These are phyloP conservation scores for Lagria hirta DNA, from an alignment of 2,888 invertebrate species.

Conservation along the genomic window DNA sequence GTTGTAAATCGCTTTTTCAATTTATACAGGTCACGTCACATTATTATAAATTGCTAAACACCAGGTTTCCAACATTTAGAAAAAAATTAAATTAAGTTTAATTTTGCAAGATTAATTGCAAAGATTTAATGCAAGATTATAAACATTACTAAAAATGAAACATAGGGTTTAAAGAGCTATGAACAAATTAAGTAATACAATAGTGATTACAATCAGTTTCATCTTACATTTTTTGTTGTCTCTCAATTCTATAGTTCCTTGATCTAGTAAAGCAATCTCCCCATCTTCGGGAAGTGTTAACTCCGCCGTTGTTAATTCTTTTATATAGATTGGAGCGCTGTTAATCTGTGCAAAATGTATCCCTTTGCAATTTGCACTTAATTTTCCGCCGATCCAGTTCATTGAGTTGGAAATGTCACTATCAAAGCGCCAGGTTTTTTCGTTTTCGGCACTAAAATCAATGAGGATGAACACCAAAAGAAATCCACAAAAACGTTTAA, in stretches of 20 bases:
- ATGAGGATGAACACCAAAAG: slow-evolving; percentile 1
- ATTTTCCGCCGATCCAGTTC: slow-evolving; percentile 11
- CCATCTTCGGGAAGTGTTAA: slow-evolving; percentile 55
- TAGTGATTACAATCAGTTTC: no score
- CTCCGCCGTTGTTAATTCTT: slow-evolving; percentile 34
- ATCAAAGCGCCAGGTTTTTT: slow-evolving; percentile 7
- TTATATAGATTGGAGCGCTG: slow-evolving; percentile 24
- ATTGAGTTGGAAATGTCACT: slow-evolving; percentile 9
- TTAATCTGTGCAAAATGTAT: slow-evolving; percentile 28
- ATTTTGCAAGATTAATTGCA: no score
- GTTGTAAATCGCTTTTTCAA: no score
- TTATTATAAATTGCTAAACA: no score
- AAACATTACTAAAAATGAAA: no score
- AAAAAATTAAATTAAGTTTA: no score
- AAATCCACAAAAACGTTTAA: not conserved
- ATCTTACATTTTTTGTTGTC: slow-evolving; percentile 48
- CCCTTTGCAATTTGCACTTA: slow-evolving; percentile 23
- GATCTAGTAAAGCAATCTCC: slow-evolving; percentile 49
- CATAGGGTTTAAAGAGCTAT: no score
- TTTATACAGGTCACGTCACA: no score
- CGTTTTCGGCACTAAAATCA: no score
- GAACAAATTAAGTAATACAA: no score
- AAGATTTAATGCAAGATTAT: no score
- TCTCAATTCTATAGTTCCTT: slow-evolving; percentile 40
- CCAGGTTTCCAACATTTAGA: no score